phyloP scores from a whole-genome alignment of 2,797 vertebrate species.

The Artibeus lituratus region DNA sequence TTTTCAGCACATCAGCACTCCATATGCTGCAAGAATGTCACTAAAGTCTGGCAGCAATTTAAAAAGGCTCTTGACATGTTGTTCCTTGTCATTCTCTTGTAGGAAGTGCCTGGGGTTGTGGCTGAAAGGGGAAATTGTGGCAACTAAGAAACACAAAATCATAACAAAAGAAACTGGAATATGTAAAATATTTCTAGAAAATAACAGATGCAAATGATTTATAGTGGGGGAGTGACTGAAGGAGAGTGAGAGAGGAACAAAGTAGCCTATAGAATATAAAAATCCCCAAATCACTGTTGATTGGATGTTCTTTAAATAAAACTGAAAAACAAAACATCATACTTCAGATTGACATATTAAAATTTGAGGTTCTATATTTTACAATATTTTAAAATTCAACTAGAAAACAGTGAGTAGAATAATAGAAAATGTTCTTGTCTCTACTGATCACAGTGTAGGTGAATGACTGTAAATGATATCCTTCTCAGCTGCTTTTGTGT shows the following conservation, averaged over 20 bases:
- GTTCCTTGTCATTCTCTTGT: constrained; percentile 57
- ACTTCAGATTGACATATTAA: background rate
- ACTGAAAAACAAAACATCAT: background rate
- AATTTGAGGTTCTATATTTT: background rate
- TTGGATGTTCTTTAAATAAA: background rate
- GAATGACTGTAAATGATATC: background rate
- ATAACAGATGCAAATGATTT: constrained; percentile 12
- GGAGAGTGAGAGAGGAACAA: background rate
- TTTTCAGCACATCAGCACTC: constrained; percentile 42
- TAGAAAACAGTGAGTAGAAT: background rate
- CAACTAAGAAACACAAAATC: constrained; percentile 43
- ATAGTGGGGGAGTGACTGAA: background rate
- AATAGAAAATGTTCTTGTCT: background rate
- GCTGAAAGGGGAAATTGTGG: constrained; percentile 36
- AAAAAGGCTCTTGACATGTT: constrained; percentile 68
- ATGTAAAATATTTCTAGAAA: background rate
- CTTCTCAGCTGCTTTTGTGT: background rate
- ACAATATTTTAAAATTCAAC: background rate
- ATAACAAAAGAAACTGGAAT: background rate
- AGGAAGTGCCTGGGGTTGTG: constrained; percentile 73
- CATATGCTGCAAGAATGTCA: constrained; percentile 54
- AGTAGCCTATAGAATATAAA: background rate
- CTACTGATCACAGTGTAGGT: background rate
- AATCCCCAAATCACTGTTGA: background rate
- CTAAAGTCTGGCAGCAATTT: constrained; percentile 66